Evolutionary conservation across 2,797 vertebrate species (phyloP).

Genomic region (Microtus agrestis): DNA sequence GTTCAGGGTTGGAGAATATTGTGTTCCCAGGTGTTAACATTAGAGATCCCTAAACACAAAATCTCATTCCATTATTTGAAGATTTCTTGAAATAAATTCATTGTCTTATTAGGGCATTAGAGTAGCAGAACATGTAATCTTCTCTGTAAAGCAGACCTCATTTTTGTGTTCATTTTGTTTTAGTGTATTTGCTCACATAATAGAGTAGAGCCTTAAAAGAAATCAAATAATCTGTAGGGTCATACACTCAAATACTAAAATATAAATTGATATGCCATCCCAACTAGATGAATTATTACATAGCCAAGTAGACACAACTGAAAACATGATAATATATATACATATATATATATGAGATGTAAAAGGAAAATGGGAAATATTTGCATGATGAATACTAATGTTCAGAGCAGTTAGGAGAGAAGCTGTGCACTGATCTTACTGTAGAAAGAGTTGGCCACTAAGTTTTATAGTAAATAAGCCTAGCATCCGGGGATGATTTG

Average conservation of each 20-base stretch:
- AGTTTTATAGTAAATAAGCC: background rate
- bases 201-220: background rate
- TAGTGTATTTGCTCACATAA: slow-evolving; percentile 15
- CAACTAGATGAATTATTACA: slow-evolving; percentile 7
- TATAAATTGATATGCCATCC: slow-evolving; percentile 7
- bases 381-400: background rate
- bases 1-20: background rate
- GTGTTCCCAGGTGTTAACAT: background rate
- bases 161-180: slow-evolving; percentile 22
- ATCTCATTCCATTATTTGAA: slow-evolving; percentile 28
- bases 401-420: background rate
- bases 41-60: background rate
- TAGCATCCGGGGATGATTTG: background rate
- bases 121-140: background rate
- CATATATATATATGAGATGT: background rate
- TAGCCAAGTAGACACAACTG: slow-evolving; percentile 40
- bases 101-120: slow-evolving; percentile 28
- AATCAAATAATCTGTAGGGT: slow-evolving; percentile 25
- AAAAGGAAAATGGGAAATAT: slow-evolving; percentile 19
- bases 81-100: background rate
- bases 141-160: slow-evolving; percentile 8
- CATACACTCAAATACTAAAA: slow-evolving; percentile 7
- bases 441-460: slow-evolving; percentile 20
- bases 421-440: background rate
- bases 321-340: background rate